Base-by-base conservation (phyloP, 2,797 vertebrate genomes). In the Anisognathus igniventris region DNA sequence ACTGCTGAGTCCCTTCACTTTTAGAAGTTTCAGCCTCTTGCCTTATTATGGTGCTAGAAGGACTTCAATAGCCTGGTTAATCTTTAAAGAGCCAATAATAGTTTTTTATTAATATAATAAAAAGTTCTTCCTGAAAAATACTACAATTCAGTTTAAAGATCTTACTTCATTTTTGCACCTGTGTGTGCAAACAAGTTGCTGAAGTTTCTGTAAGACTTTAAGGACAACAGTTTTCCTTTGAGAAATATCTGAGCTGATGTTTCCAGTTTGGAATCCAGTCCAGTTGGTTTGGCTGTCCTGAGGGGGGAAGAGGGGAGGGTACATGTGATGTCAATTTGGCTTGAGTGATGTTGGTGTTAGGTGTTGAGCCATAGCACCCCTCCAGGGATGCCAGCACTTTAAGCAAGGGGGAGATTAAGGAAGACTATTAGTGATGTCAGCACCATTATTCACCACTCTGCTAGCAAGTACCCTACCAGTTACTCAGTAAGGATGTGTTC, bases 241-340 rank as follows among this genome's bases (percentile, higher is more conserved):
- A 70, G 56, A 85, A 91, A 44, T 60, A 47, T 15, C 54, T 67
- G 22, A 3, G 2, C 9, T 61, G 47, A 8, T 0, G 0, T 56
- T 79, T 88, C 71, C 61, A 76, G 37, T 37, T 65, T 90, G 85
- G 47, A 87, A 79, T 73, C 42, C 44, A 54, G 56, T 56, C 64
- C 27, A 73, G 47, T 30, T 40, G 14, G 22, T 79, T 58, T 66
- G 83, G 47, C 10, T 75, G 27, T 17, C 56, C 50, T 75, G 58
- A 53, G 42, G 3, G 7, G 7, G 2, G 39, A 40, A 5, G 3
- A 81, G 19, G 18, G 6, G 9, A 78, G 35, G 42, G 21, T 61
- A 58, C 30, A 19, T 2, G 9, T 73, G 64, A 19, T 9, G 1
- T 23, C 48, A 37, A 0, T 5, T 13, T 66, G 16, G 48, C 2